Conservation (phyloP, 1,140 invertebrate species). For the Zelostemma sp. region DNA sequence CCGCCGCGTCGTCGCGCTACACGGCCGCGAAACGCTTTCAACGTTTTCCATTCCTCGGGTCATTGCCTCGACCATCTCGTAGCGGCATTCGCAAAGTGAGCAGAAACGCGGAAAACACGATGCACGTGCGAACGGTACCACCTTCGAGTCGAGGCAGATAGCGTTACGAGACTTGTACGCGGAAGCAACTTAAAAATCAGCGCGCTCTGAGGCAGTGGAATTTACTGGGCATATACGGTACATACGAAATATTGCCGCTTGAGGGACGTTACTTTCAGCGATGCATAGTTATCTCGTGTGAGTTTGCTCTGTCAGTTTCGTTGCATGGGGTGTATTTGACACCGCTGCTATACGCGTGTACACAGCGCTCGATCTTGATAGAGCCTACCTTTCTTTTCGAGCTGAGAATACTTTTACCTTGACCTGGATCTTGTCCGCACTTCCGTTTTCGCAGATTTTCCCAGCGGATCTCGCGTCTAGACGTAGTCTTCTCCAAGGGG, state of each 20-base stretch:
- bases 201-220: conserved; percentile 37
- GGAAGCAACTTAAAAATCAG: conserved; percentile 48
- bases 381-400: too few relatives aligned
- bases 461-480: too few relatives aligned
- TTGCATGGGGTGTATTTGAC: too few relatives aligned
- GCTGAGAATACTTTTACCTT: too few relatives aligned
- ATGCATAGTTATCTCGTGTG: conserved; percentile 34
- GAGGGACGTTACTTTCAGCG: conserved; percentile 33
- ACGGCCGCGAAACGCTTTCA: conserved; percentile 27
- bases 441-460: too few relatives aligned
- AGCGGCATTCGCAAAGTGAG: conserved; percentile 53
- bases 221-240: conserved; percentile 32
- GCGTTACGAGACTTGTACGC: conserved; percentile 49
- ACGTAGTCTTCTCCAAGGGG: too few relatives aligned
- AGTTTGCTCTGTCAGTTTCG: too few relatives aligned
- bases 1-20: conserved; percentile 6
- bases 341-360: too few relatives aligned
- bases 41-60: conserved; percentile 55
- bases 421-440: too few relatives aligned
- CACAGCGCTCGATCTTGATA: too few relatives aligned
- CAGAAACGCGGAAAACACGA: conserved; percentile 58
- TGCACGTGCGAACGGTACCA: conserved; percentile 59
- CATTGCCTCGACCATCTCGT: conserved; percentile 57
- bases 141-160: conserved; percentile 39
- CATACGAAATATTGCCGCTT: conserved; percentile 40